Evolutionary conservation across 2,888 invertebrate genomes (phyloP).

Genomic region (Quadroppia sp.): DNA sequence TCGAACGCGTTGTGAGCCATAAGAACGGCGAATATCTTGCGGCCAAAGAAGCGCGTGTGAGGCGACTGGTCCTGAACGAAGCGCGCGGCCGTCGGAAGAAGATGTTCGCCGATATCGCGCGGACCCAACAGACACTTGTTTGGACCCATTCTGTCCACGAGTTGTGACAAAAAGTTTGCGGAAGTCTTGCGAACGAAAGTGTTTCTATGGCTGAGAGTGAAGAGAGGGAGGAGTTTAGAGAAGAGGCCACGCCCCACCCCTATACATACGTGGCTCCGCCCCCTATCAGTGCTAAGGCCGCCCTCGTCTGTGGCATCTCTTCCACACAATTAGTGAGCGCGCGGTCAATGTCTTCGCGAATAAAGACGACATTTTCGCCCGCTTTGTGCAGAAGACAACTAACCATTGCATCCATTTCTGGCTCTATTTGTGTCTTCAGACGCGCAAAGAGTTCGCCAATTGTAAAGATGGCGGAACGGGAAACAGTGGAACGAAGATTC

Average conservation of each 20-base stretch:
- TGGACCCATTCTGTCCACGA: slow-evolving; percentile 70
- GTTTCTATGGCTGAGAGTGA: slow-evolving; percentile 68
- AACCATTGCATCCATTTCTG: slow-evolving; percentile 79
- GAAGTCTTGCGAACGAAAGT: slow-evolving; percentile 78
- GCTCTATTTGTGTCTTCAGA: slow-evolving; percentile 59
- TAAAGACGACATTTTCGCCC: slow-evolving; percentile 88
- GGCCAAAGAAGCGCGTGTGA: slow-evolving; percentile 76
- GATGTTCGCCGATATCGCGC: slow-evolving; percentile 70
- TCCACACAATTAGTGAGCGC: slow-evolving; percentile 78
- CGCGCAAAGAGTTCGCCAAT: slow-evolving; percentile 70
- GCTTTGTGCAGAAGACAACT: slow-evolving; percentile 76
- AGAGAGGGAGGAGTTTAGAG: not conserved
- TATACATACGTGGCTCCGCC: slow-evolving; percentile 53
- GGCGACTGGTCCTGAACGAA: slow-evolving; percentile 78
- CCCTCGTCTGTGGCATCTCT: slow-evolving; percentile 61
- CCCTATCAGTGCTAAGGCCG: slow-evolving; percentile 53
- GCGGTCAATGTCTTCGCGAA: slow-evolving; percentile 78
- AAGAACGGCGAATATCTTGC: slow-evolving; percentile 69
- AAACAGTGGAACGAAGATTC: slow-evolving; percentile 87
- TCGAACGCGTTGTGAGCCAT: slow-evolving; percentile 71
- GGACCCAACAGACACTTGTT: slow-evolving; percentile 67
- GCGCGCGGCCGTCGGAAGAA: slow-evolving; percentile 74
- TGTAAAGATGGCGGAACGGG: slow-evolving; percentile 77
- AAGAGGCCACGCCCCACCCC: too few species aligned
- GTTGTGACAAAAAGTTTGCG: slow-evolving; percentile 67